Conservation (phyloP, 2,113 vertebrate species). For the Tachuris rubrigastra region DNA sequence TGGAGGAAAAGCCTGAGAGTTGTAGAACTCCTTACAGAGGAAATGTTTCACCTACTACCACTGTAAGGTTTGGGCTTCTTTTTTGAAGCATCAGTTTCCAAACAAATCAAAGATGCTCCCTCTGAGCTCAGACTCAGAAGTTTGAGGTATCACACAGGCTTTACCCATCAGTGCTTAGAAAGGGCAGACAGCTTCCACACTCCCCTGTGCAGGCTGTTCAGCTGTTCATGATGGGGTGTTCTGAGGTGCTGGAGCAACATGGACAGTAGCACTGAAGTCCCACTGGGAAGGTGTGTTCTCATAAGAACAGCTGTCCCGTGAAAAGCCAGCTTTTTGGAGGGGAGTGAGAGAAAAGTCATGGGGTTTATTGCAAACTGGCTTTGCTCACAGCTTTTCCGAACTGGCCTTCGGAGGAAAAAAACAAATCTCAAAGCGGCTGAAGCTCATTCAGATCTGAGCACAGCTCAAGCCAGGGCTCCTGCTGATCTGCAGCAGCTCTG, state of each 20-base stretch:
- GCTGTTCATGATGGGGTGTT: accelerated
- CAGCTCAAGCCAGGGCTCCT: not conserved
- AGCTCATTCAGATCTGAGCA: not conserved
- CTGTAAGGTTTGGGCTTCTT: not conserved
- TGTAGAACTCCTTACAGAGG: not conserved
- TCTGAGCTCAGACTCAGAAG: not conserved
- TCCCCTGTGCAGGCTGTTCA: not conserved
- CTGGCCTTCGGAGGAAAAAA: not conserved
- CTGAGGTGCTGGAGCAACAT: accelerated
- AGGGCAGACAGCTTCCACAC: not conserved
- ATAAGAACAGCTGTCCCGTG: not conserved
- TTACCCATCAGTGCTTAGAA: accelerated
- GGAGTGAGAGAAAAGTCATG: not conserved
- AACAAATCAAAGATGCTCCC: accelerated
- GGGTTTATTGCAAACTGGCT: not conserved
- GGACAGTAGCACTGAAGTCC: accelerated
- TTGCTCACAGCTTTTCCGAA: not conserved
- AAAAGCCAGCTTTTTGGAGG: not conserved
- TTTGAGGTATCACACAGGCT: accelerated
- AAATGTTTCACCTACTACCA: not conserved
- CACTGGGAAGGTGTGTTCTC: not conserved
- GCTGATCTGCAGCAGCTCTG: not conserved
- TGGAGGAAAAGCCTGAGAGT: not conserved
- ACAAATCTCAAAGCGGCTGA: not conserved
- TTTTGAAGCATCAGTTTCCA: not conserved